Conservation (phyloP, 2,113 vertebrate species). For the Hiodon tergisus region DNA sequence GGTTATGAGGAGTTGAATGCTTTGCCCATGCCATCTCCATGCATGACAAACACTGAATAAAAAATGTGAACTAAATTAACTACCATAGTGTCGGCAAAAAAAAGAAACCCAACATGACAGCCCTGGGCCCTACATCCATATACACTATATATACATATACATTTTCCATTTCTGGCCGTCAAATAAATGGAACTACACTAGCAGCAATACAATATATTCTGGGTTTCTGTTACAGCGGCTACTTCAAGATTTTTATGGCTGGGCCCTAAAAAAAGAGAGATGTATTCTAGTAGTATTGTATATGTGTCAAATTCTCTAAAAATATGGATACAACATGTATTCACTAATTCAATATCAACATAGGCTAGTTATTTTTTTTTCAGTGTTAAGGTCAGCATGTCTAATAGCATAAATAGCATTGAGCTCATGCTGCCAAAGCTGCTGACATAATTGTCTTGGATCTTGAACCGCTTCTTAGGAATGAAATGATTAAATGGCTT, state of each 20-base stretch:
- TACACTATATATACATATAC: too few species aligned
- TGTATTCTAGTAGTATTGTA: neutral
- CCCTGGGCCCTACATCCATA: too few species aligned
- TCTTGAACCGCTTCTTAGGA: neutral
- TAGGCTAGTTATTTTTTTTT: neutral
- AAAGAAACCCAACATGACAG: too few species aligned
- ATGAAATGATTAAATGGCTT: neutral
- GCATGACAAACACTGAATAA: too few species aligned
- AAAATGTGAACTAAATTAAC: too few species aligned
- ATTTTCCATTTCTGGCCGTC: constrained; percentile 9
- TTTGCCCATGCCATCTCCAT: too few species aligned
- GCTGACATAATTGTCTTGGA: neutral
- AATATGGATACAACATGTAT: neutral
- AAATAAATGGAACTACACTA: neutral
- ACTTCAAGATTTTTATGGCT: neutral
- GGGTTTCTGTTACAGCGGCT: neutral
- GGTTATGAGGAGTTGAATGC: too few species aligned
- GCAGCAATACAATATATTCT: neutral
- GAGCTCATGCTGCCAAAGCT: neutral
- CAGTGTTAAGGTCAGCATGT: neutral
- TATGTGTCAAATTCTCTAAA: neutral
- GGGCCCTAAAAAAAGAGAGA: neutral
- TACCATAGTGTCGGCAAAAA: too few species aligned
- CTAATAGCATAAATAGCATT: neutral
- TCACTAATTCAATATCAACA: neutral